A percentile compares a stretch with the other conserved stretches of the same genome.
Evolutionary conservation across 2,797 vertebrate genomes (phyloP).

Genomic region (Onychomys torridus): DNA sequence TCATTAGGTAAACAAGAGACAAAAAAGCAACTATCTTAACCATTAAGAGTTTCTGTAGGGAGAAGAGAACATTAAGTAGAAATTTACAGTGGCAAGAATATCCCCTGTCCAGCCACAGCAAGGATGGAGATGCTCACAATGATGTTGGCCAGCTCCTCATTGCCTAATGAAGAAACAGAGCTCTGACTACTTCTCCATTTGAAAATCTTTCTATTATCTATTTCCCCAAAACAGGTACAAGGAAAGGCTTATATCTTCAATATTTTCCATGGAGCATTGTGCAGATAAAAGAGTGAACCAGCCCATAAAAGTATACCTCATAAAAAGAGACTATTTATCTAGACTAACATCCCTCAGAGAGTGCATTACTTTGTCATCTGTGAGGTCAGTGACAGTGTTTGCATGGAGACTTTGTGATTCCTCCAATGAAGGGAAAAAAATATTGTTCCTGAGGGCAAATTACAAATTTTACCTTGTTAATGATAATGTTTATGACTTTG

Average conservation of each 20-base stretch:
- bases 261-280: neutral
- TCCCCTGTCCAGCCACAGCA: neutral
- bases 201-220: neutral
- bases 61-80: neutral
- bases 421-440: neutral
- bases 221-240: neutral
- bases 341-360: neutral
- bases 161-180: neutral
- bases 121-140: neutral
- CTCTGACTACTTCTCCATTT: neutral
- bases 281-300: neutral
- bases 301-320: too few species aligned
- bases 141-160: neutral
- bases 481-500: neutral
- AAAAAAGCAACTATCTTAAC: too few species aligned
- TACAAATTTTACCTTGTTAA: neutral
- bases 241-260: neutral
- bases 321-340: too few species aligned
- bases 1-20: too few species aligned
- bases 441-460: neutral
- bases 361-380: neutral
- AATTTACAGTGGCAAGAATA: neutral
- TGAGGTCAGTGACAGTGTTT: neutral
- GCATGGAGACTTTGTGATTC: neutral
- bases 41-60: too few species aligned